Conservation (phyloP, 2,797 vertebrate species). For the Florisuga fusca region DNA sequence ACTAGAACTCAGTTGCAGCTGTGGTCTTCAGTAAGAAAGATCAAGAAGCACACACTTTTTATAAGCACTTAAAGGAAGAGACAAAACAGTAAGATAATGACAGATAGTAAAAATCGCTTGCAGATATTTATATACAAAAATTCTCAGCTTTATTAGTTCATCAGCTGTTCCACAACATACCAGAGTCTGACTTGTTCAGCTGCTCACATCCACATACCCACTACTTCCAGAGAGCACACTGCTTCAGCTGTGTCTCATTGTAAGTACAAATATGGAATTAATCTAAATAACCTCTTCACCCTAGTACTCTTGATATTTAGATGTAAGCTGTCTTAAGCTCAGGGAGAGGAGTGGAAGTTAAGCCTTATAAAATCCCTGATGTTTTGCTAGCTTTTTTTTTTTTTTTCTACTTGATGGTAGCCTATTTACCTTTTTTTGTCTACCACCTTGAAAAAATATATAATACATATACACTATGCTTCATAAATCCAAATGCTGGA, state of each 20-base stretch:
- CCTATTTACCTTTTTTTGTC: not conserved
- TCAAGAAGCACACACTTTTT: not conserved
- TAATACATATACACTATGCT: not conserved
- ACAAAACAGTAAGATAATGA: not conserved
- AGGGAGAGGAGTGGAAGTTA: not conserved
- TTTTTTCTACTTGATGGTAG: not conserved
- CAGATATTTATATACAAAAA: not conserved
- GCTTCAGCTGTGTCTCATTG: not conserved
- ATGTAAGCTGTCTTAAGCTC: not conserved
- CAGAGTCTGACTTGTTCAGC: not conserved
- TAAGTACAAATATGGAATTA: constrained; percentile 8
- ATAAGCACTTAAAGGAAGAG: not conserved
- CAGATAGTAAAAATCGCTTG: not conserved
- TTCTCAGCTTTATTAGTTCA: not conserved
- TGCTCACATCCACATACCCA: not conserved
- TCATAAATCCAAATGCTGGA: constrained; percentile 30
- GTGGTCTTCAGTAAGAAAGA: not conserved
- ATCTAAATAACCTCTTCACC: constrained; percentile 13
- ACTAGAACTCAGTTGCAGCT: not conserved
- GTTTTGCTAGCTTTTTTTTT: not conserved
- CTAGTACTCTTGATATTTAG: not conserved
- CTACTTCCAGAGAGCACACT: not conserved
- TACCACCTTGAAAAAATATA: not conserved
- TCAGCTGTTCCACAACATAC: not conserved
- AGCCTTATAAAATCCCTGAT: not conserved